These are phyloP conservation scores for Platorchestia sp. DNA, from an alignment of 1,140 invertebrate species.

Conservation along the genomic window DNA sequence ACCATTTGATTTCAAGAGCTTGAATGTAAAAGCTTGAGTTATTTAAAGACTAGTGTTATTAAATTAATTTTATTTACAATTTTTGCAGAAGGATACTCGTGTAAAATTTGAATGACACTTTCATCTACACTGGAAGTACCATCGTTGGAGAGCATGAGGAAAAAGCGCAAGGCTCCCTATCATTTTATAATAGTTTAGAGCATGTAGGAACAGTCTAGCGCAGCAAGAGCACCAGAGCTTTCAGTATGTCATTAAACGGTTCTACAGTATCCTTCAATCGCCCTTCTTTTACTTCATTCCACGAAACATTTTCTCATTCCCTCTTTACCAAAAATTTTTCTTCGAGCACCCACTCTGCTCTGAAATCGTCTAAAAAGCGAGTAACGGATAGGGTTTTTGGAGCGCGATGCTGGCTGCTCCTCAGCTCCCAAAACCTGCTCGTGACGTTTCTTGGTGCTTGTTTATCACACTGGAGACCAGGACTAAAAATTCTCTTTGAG, in stretches of 20 bases:
- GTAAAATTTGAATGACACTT: background rate
- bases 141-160: too few relatives aligned
- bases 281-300: background rate
- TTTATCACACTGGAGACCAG: background rate
- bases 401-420: background rate
- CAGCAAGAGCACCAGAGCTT: background rate
- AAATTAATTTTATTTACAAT: background rate
- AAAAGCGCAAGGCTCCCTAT: too few relatives aligned
- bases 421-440: background rate
- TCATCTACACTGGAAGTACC: background rate
- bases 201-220: background rate
- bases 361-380: background rate
- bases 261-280: background rate
- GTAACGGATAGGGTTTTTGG: background rate
- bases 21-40: background rate
- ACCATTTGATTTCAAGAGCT: background rate
- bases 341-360: background rate
- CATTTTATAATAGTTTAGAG: too few relatives aligned
- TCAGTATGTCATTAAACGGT: background rate
- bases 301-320: background rate
- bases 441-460: slow-evolving; percentile 24
- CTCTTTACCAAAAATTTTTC: background rate
- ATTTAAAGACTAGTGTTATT: background rate
- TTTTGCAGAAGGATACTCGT: background rate
- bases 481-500: slow-evolving; percentile 39